Percentiles rank a stretch among this genome's conserved stretches.
Conservation (phyloP, 1,140 invertebrate genomes). For the Formica selysi region DNA sequence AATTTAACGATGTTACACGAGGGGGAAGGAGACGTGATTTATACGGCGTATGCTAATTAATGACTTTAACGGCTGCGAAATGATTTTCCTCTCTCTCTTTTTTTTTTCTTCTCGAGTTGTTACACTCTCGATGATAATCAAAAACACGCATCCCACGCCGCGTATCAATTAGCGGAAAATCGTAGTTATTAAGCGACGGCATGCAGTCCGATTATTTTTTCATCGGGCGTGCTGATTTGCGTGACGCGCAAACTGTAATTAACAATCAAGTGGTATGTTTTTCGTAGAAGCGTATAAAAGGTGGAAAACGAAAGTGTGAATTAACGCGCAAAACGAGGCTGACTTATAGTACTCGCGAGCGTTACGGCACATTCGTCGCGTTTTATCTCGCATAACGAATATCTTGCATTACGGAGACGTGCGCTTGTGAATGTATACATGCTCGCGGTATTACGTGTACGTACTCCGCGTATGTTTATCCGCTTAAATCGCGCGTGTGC, state of each 20-base stretch:
- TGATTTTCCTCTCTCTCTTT: conserved; percentile 6
- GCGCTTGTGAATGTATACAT: conserved; percentile 13
- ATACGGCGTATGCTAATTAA: conserved; percentile 40
- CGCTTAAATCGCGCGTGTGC: conserved; percentile 83
- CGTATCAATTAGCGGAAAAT: conserved; percentile 31
- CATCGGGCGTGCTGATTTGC: neutral
- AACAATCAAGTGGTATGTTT: conserved; percentile 23
- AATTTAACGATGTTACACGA: conserved; percentile 36
- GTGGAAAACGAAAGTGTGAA: conserved; percentile 63
- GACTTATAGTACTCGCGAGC: conserved; percentile 46
- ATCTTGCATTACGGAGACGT: conserved; percentile 62
- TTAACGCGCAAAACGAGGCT: conserved; percentile 40
- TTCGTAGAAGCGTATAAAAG: conserved; percentile 31
- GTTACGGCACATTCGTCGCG: conserved; percentile 68
- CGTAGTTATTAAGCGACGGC: conserved; percentile 10
- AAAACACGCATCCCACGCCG: conserved; percentile 21
- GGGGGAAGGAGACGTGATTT: conserved; percentile 15
- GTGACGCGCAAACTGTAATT: conserved; percentile 3
- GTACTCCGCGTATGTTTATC: conserved; percentile 81
- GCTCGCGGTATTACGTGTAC: conserved; percentile 73
- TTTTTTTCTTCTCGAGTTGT: neutral
- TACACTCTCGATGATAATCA: conserved; percentile 35
- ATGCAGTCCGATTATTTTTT: conserved; percentile 33
- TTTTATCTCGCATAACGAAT: conserved; percentile 79
- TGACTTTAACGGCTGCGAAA: conserved; percentile 29